Conservation (phyloP, 2,888 invertebrate genomes). For the Polietes domitor region DNA sequence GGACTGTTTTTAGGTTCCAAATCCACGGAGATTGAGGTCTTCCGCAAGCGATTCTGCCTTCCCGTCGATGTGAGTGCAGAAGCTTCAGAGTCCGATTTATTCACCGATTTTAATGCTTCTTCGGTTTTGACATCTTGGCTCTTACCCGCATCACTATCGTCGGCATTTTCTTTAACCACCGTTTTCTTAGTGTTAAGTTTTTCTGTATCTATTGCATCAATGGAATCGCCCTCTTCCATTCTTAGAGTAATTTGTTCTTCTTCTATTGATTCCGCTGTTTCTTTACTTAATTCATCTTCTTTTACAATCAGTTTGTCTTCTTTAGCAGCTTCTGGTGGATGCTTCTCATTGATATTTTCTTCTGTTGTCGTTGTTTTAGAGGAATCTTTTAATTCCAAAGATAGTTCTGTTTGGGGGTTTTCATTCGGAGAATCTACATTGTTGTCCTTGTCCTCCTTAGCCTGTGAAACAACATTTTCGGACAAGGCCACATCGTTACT, state of each 20-base stretch:
- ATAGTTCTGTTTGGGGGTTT: too few species aligned
- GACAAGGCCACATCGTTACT: not conserved
- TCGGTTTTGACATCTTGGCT: slow-evolving; percentile 13
- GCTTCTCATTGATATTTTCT: not conserved
- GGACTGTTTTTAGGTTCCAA: not conserved
- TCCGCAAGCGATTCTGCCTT: not conserved
- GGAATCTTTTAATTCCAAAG: not conserved
- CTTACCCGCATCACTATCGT: too few species aligned
- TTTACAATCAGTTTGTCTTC: not conserved
- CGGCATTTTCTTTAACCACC: not conserved
- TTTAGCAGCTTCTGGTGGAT: not conserved
- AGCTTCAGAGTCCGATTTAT: not conserved
- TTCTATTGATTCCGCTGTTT: not conserved
- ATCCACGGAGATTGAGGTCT: not conserved
- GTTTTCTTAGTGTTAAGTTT: not conserved
- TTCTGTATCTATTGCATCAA: not conserved
- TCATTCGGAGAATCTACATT: too few species aligned
- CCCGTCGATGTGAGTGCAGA: not conserved
- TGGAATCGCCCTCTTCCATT: slow-evolving; percentile 31
- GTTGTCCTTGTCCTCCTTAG: too few species aligned
- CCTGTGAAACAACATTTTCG: too few species aligned
- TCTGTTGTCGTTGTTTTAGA: not conserved
- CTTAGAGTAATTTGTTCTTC: slow-evolving; percentile 26
- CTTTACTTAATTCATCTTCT: not conserved
- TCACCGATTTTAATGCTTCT: not conserved